Evolutionary conservation across 2,888 invertebrate species (phyloP), one percentile per base, ranked within the genome.

Genomic region (Aplocera efformata): DNA sequence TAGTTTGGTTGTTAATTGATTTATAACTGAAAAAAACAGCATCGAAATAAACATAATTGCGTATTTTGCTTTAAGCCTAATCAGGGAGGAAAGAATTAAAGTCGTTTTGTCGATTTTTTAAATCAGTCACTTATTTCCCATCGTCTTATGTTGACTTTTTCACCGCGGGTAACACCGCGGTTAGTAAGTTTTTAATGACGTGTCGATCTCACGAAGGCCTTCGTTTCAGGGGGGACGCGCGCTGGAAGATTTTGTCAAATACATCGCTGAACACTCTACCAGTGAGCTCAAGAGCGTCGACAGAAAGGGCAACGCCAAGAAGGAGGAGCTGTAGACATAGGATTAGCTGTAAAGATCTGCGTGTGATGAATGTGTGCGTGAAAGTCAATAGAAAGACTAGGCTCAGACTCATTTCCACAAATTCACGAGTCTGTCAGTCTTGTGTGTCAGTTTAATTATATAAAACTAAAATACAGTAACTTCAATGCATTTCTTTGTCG

Each of bases 191-290:
- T n/a, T n/a, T n/a, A n/a, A n/a, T n/a, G n/a, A n/a, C n/a, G n/a
- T n/a, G n/a, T n/a, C n/a, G n/a, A n/a, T n/a, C n/a, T n/a, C n/a
- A n/a, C n/a, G n/a, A n/a, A n/a, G n/a, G n/a, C n/a, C n/a, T n/a
- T n/a, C n/a, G n/a, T 88, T 88, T n/a, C 85, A 94, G 91, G 97
- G 97, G 63, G 99, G 98, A 1, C 94, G 99, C 44, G 95, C 96
- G 58, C 83, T 96, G 4, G 94, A 98, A 49, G 99, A 99, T 77
- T 98, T 99, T 80, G 64, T 99, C 55, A 96, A 96, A 72, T 99
- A 96, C 86, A 94, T 99, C 60, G 93, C 99, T 31, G 94, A 96
- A 75, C 95, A 98, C 57, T 91, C 99, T 7, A 95, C 96, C 34
- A 90, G 92, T 52, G 97, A 96, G 71, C 92, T 99, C 63, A 95